Percentiles rank a stretch among this genome's conserved stretches.
Evolutionary conservation across 2,113 vertebrate genomes (phyloP).

Genomic region (Mystacornis crossleyi): DNA sequence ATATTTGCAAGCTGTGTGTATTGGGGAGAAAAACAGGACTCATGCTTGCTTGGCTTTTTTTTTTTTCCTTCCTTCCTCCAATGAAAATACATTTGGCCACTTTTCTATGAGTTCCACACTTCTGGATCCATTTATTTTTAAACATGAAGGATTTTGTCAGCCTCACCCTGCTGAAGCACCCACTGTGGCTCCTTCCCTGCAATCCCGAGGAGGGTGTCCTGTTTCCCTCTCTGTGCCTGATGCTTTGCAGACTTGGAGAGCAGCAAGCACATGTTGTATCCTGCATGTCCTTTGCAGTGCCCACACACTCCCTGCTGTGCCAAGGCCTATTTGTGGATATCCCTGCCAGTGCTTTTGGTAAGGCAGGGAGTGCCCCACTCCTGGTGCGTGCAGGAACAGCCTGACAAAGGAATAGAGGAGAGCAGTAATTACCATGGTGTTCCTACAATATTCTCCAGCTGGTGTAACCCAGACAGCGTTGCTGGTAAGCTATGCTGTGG

Average conservation of each 20-base stretch:
- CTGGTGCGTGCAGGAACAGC: background rate
- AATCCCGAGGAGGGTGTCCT: rapidly evolving
- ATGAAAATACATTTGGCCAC: background rate
- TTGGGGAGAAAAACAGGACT: background rate
- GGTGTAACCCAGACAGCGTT: background rate
- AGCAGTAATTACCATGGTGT: background rate
- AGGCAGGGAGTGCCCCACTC: background rate
- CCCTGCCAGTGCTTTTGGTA: background rate
- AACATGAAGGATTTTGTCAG: background rate
- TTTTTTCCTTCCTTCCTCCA: background rate
- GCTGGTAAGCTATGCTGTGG: background rate
- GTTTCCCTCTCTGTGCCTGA: rapidly evolving
- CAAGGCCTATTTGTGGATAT: background rate
- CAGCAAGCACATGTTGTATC: background rate
- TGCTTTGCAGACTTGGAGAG: background rate
- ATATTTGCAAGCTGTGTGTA: background rate
- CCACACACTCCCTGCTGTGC: background rate
- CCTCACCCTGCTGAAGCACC: rapidly evolving
- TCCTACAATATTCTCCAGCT: background rate
- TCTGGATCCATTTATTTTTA: background rate
- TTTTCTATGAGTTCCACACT: background rate
- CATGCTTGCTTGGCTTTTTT: background rate
- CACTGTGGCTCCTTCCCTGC: rapidly evolving
- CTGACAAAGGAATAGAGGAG: background rate
- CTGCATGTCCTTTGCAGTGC: background rate